A percentile compares a stretch with the other conserved stretches of the same genome.
Evolutionary conservation across 2,888 invertebrate species (phyloP).

Genomic region (Callyntrura guangdongensis): DNA sequence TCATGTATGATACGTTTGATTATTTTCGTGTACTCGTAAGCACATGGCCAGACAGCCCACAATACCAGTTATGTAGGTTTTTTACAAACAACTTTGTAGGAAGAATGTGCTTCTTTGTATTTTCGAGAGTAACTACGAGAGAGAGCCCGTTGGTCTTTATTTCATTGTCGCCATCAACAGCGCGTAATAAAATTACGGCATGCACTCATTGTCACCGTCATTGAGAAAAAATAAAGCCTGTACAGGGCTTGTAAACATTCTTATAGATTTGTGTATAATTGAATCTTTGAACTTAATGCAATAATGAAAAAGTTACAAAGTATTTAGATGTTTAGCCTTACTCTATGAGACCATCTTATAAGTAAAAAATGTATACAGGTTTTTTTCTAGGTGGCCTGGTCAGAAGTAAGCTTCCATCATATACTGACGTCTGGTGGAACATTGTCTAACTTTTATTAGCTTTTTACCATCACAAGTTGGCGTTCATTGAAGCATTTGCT

Average conservation of each 20-base stretch:
- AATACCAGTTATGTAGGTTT: constrained; percentile 35
- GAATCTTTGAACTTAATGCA: background rate
- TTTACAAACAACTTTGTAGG: constrained; percentile 17
- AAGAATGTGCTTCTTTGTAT: constrained; percentile 53
- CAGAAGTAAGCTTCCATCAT: constrained; percentile 66
- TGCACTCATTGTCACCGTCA: background rate
- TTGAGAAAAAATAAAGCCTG: background rate
- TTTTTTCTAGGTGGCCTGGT: constrained; percentile 1
- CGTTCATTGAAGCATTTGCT: constrained; percentile 79
- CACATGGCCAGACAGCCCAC: constrained; percentile 23
- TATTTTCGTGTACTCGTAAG: constrained; percentile 35
- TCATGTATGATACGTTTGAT: background rate
- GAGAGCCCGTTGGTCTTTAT: constrained; percentile 51
- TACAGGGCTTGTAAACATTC: background rate
- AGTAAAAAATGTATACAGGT: constrained; percentile 7
- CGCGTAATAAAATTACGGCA: background rate
- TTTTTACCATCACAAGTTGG: constrained; percentile 83
- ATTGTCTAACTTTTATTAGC: constrained; percentile 80
- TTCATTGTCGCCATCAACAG: constrained; percentile 50
- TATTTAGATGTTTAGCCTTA: background rate
- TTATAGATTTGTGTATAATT: background rate
- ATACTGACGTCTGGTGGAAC: constrained; percentile 84
- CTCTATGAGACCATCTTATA: background rate
- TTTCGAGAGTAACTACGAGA: constrained; percentile 72
- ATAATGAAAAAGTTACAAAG: background rate